These are phyloP conservation scores for Fissipunctia ypsillon DNA, from an alignment of 2,888 invertebrate species.

Conservation along the genomic window DNA sequence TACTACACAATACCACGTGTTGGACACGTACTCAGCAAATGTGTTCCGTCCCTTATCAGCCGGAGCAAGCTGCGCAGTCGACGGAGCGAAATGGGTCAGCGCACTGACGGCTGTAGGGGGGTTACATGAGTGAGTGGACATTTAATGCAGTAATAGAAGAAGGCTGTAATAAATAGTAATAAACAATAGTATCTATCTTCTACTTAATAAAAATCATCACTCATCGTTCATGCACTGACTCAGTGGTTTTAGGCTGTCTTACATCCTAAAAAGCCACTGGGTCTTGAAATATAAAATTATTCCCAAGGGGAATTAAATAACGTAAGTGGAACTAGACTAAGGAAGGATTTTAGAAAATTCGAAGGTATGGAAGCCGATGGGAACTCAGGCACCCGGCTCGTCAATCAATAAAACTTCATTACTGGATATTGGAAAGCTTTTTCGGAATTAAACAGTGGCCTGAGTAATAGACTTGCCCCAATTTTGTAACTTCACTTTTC, in stretches of 20 bases:
- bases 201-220: no score
- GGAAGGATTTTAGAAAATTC: neutral
- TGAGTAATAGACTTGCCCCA: neutral
- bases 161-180: neutral
- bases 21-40: conserved; percentile 3
- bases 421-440: neutral
- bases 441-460: neutral
- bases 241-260: no score
- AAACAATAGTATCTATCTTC: no score
- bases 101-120: neutral
- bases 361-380: no score
- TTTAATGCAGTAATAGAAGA: neutral
- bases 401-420: neutral
- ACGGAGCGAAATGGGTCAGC: conserved; percentile 10
- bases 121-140: neutral
- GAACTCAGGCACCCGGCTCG: neutral
- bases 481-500: neutral
- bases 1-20: conserved; percentile 19
- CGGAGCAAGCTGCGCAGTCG: conserved; percentile 1
- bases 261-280: no score
- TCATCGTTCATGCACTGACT: no score
- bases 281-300: no score
- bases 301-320: no score
- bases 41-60: conserved; percentile 11
- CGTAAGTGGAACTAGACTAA: no score